phyloP scores from a whole-genome alignment of 2,888 invertebrate genomes.

The Hyles lineata region DNA sequence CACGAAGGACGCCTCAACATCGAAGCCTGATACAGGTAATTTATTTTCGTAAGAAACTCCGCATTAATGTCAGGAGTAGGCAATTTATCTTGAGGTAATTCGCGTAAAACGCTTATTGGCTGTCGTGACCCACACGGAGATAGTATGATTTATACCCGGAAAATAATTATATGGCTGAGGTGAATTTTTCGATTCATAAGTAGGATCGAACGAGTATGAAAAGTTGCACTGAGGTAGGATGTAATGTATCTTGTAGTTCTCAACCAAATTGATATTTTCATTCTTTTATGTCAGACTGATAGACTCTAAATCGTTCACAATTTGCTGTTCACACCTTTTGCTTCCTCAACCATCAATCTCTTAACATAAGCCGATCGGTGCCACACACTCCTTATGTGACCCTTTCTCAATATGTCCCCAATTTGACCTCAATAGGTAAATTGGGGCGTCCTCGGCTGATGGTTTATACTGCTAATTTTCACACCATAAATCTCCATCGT shows the following conservation, averaged over 20 bases:
- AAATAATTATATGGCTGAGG: slow-evolving; percentile 31
- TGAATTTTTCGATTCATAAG: slow-evolving; percentile 9
- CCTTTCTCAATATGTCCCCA: too few species aligned
- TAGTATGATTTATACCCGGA: slow-evolving; percentile 48
- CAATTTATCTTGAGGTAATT: slow-evolving; percentile 79
- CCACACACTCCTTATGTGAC: too few species aligned
- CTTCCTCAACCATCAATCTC: too few species aligned
- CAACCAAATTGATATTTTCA: too few species aligned
- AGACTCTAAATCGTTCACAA: too few species aligned
- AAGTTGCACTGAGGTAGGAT: neutral
- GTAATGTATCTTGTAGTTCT: neutral
- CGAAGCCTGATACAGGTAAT: slow-evolving; percentile 70
- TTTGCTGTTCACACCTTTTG: too few species aligned
- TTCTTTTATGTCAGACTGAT: too few species aligned
- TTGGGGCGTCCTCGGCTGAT: too few species aligned
- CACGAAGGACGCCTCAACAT: slow-evolving; percentile 52
- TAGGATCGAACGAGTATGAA: neutral
- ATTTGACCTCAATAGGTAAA: too few species aligned
- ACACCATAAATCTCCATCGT: too few species aligned
- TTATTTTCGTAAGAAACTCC: slow-evolving; percentile 72
- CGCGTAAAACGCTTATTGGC: slow-evolving; percentile 79
- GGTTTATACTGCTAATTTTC: too few species aligned
- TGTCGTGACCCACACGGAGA: slow-evolving; percentile 70
- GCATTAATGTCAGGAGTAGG: slow-evolving; percentile 72
- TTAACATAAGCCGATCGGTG: too few species aligned